A percentile compares a stretch with the other conserved stretches of the same genome.
phyloP scores from a whole-genome alignment of 1,140 invertebrate genomes.

The Drosophila novamexicana region DNA sequence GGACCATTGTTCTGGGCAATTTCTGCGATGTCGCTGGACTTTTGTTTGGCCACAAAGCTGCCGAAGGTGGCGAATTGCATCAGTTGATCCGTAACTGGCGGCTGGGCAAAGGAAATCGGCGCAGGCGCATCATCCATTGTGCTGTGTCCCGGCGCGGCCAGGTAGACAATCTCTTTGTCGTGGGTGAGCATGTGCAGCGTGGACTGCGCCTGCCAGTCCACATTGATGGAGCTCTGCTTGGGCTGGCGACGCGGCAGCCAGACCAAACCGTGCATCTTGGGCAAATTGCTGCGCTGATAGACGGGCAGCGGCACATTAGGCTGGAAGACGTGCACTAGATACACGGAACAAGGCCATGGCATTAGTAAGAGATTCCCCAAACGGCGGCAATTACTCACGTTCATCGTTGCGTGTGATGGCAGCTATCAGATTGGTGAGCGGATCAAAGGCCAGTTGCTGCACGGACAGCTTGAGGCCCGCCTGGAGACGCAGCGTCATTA shows the following conservation, averaged over 20 bases:
- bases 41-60: conserved; percentile 56
- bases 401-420: conserved; percentile 87
- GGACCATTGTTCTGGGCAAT: conserved; percentile 49
- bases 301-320: conserved; percentile 86
- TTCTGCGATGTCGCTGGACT: conserved; percentile 23
- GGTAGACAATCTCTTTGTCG: conserved; percentile 82
- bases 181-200: conserved; percentile 87
- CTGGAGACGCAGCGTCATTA: conserved; percentile 87
- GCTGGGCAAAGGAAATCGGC: conserved; percentile 61
- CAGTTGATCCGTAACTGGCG: conserved; percentile 32
- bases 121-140: conserved; percentile 64
- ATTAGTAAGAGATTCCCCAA: not conserved
- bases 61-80: conserved; percentile 74
- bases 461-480: conserved; percentile 77
- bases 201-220: conserved; percentile 86
- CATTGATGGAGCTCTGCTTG: conserved; percentile 83
- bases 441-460: conserved; percentile 88
- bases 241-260: conserved; percentile 85
- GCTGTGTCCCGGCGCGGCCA: conserved; percentile 58
- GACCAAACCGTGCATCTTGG: conserved; percentile 84
- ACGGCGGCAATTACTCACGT: conserved; percentile 83
- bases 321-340: conserved; percentile 86
- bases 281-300: conserved; percentile 85
- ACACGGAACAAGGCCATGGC: too few relatives aligned
- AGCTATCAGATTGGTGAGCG: conserved; percentile 87